phyloP scores from a whole-genome alignment of 2,113 vertebrate species.

The Podarcis raffonei region DNA sequence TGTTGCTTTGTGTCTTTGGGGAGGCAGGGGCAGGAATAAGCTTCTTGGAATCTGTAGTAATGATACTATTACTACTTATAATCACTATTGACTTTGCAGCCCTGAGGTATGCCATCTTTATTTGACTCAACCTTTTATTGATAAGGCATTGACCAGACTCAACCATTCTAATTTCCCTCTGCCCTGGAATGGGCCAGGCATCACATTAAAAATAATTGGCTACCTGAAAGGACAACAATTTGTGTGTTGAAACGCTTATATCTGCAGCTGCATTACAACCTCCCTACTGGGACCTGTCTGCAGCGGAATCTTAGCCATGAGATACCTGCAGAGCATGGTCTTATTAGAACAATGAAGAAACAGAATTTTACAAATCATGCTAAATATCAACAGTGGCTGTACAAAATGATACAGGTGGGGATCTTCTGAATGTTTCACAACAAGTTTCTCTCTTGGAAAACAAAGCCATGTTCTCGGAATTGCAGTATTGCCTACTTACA shows the following conservation, averaged over 20 bases:
- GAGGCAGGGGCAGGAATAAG: too few relatives aligned
- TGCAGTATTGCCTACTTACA: background rate
- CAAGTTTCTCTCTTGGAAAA: background rate
- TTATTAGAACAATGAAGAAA: constrained; percentile 40
- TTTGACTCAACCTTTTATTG: background rate
- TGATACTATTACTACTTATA: background rate
- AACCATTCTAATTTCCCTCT: constrained; percentile 20
- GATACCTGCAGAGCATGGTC: constrained; percentile 36
- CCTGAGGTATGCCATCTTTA: background rate
- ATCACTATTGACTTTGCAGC: background rate
- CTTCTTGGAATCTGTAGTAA: background rate
- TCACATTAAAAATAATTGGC: constrained; percentile 22
- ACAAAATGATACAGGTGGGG: background rate
- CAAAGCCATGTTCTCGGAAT: background rate
- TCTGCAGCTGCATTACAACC: constrained; percentile 35
- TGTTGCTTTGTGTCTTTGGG: too few relatives aligned
- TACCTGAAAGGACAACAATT: constrained; percentile 25
- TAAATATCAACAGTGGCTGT: constrained; percentile 32
- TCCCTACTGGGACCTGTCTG: background rate
- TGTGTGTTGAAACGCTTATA: constrained; percentile 45
- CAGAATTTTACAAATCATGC: constrained; percentile 52
- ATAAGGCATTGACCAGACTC: background rate
- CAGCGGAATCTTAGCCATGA: constrained; percentile 37
- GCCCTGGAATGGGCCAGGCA: background rate
- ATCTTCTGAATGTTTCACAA: constrained; percentile 11